phyloP scores from a whole-genome alignment of 2,888 invertebrate genomes.

The Mythimna impura region DNA sequence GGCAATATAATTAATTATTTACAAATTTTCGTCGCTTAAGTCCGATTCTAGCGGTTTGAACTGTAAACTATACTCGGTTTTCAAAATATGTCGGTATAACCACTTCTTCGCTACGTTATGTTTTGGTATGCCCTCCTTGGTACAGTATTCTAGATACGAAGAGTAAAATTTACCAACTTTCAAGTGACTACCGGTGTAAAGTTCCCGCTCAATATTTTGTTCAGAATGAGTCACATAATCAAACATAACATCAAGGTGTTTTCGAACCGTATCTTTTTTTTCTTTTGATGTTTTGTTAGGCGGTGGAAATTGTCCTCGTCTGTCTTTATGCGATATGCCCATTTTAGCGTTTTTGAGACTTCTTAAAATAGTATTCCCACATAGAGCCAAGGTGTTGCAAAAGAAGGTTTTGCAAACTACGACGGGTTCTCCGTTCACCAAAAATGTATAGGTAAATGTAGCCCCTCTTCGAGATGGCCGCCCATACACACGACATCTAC shows the following conservation, averaged over 20 bases:
- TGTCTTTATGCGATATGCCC: neutral
- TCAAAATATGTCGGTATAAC: conserved; percentile 23
- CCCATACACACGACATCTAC: conserved; percentile 20
- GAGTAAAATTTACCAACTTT: conserved; percentile 12
- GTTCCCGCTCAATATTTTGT: neutral
- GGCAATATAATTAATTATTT: neutral
- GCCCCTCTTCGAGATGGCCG: conserved; percentile 13
- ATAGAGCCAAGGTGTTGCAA: conserved; percentile 13
- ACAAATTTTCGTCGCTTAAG: neutral
- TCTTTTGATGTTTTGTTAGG: conserved; percentile 2
- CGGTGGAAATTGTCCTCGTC: neutral
- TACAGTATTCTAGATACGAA: conserved; percentile 18
- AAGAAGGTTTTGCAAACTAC: conserved; percentile 23
- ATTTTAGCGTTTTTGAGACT: neutral
- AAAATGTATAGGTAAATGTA: conserved; percentile 22
- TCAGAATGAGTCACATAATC: neutral
- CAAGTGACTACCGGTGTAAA: neutral
- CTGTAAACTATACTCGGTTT: conserved; percentile 5
- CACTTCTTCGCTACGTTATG: conserved; percentile 6
- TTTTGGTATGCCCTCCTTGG: neutral
- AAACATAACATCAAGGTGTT: conserved; percentile 13
- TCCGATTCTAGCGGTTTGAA: conserved; percentile 4
- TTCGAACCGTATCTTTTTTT: conserved; percentile 16
- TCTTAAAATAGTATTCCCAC: too few relatives aligned
- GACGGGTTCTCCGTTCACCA: conserved; percentile 13